Evolutionary conservation across 2,888 invertebrate species (phyloP).

Genomic region (Anarsia innoxiella): DNA sequence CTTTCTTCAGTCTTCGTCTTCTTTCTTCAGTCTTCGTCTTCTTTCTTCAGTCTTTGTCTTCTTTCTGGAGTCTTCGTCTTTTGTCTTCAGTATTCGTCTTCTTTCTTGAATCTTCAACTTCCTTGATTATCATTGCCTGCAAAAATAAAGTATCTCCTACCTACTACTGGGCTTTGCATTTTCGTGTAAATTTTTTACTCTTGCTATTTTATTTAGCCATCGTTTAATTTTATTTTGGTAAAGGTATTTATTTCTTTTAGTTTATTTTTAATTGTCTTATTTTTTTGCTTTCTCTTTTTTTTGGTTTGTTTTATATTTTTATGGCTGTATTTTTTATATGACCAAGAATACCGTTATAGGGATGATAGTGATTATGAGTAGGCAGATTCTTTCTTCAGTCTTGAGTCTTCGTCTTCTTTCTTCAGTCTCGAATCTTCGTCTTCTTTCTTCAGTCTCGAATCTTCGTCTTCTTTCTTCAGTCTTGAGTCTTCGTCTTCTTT

Average conservation of each 20-base stretch:
- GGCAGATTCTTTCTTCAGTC: conserved; percentile 3
- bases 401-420: conserved; percentile 6
- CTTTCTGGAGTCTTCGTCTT: conserved; percentile 9
- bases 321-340: too few relatives aligned
- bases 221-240: not conserved
- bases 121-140: conserved; percentile 4
- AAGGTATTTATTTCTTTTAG: too few relatives aligned
- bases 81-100: not conserved
- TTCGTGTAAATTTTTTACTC: conserved; percentile 2
- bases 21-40: not conserved
- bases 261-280: too few relatives aligned
- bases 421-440: conserved; percentile 1
- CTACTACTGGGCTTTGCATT: conserved; percentile 5
- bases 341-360: too few relatives aligned
- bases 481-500: conserved; percentile 7
- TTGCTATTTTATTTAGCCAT: conserved; percentile 3
- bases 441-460: conserved; percentile 1
- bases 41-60: conserved; percentile 3
- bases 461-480: conserved; percentile 3
- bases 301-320: too few relatives aligned
- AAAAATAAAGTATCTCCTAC: not conserved
- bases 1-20: too few relatives aligned
- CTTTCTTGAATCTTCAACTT: conserved; percentile 1
- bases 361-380: too few relatives aligned
- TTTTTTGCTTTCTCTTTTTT: too few relatives aligned